Evolutionary conservation across 2,797 vertebrate species (phyloP).

Genomic region (Gadopsis marmoratus): DNA sequence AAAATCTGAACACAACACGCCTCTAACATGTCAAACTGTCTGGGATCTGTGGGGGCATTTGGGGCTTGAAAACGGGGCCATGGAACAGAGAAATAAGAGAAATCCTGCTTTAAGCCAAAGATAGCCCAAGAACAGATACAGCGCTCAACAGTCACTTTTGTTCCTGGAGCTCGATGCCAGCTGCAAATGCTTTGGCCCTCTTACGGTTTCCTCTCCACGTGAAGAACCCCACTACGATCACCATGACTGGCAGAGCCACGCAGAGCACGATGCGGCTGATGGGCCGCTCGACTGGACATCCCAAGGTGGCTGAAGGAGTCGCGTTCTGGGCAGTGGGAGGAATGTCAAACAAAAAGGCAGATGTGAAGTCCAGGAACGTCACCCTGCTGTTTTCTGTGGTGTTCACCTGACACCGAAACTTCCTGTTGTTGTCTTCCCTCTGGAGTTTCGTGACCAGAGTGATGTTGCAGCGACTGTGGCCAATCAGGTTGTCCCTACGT

Average conservation of each 20-base stretch:
- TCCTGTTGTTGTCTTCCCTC: constrained; percentile 55
- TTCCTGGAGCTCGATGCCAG: constrained; percentile 21
- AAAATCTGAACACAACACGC: background rate
- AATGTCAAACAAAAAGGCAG: constrained; percentile 44
- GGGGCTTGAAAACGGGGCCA: background rate
- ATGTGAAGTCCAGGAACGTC: constrained; percentile 45
- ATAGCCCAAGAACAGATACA: background rate
- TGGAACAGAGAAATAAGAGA: background rate
- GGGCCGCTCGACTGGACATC: constrained; percentile 19
- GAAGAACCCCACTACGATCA: constrained; percentile 46
- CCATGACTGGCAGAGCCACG: constrained; percentile 54
- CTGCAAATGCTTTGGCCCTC: constrained; percentile 4
- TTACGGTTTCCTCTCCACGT: constrained; percentile 2
- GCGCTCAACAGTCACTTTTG: background rate
- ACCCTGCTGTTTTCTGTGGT: background rate
- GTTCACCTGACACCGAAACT: constrained; percentile 61
- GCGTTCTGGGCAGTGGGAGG: rapidly evolving
- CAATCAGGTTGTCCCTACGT: constrained; percentile 35
- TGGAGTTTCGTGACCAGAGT: constrained; percentile 53
- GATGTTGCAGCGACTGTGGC: constrained; percentile 42
- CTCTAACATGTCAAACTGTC: too few species aligned
- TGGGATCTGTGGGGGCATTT: background rate
- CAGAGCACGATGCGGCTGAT: constrained; percentile 64
- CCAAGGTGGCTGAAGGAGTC: rapidly evolving
- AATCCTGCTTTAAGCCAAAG: background rate